Evolutionary conservation across 2,888 invertebrate species (phyloP), one percentile per base, ranked within the genome.

Genomic region (Standfussiana lucernea): DNA sequence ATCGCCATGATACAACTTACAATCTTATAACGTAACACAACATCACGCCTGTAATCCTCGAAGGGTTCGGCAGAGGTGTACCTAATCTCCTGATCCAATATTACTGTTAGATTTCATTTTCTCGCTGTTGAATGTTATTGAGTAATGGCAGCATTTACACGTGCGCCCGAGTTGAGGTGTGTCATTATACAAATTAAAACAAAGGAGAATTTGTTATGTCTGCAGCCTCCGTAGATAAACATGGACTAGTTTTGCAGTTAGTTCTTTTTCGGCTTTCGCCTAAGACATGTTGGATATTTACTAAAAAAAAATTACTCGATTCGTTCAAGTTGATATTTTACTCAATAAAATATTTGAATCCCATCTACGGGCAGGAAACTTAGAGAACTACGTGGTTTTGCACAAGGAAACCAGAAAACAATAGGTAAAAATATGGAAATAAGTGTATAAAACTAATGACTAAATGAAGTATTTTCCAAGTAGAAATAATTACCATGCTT

Each of bases 81-180:
- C n/a, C n/a, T n/a, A n/a, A n/a, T n/a, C 45, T 35, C 61, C 7
- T 35, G 64, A 73, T 59, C 37, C 15, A 45, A 71, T 76, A 65
- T 64, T 35, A 67, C 35, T 13, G 50, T 64, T 45, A 35, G 4
- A 67, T 45, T 45, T 13, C 5, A 67, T 74, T 72, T 77, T 50
- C 61, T 47, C 15, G 50, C 75, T 77, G 74, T 72, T 59, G n/a
- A 71, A 67, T 56, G 67, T 67, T 76, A 42, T 86, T 86, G 66
- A 65, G 72, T 65, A 86, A 82, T 59, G 28, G 45, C 56, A 69
- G 77, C 62, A 82, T 50, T 82, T 77, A 79, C 83, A 83, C 79
- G 75, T 85, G 83, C 79, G 73, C 71, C 35, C 1, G 62, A 76
- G 67, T 73, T 68, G 78, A 66, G 45, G 59, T 77, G 70, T 74